A percentile compares a stretch with the other conserved stretches of the same genome.
Evolutionary conservation across 2,113 vertebrate species (phyloP).

Genomic region (Noctilio leporinus): DNA sequence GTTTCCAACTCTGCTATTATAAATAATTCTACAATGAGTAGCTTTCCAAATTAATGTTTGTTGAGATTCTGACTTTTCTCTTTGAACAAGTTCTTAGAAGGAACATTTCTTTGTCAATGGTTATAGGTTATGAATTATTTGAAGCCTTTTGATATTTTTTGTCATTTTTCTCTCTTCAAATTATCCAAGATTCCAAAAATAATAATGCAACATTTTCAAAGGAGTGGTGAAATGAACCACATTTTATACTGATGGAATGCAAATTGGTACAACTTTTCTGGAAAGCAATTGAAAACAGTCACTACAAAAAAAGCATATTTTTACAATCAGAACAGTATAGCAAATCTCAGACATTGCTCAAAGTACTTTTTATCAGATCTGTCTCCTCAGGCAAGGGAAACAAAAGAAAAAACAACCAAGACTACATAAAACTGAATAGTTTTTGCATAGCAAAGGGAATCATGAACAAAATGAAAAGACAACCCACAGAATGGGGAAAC

Average conservation of each 20-base stretch:
- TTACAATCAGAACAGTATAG: not conserved
- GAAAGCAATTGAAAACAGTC: not conserved
- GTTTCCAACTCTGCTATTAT: not conserved
- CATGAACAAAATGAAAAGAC: too few relatives aligned
- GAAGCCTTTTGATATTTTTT: not conserved
- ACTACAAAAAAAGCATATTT: not conserved
- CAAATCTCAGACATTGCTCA: not conserved
- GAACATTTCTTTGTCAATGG: not conserved
- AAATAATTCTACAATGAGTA: not conserved
- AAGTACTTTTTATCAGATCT: too few relatives aligned
- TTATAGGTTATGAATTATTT: not conserved
- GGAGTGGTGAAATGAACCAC: not conserved
- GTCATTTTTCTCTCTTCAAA: not conserved
- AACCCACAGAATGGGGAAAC: too few relatives aligned
- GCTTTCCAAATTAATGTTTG: not conserved
- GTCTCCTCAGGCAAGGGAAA: too few relatives aligned
- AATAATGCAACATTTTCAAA: not conserved
- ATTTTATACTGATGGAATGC: not conserved
- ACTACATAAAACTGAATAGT: too few relatives aligned
- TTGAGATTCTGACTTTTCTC: not conserved
- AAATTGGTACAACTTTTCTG: not conserved
- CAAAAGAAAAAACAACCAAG: too few relatives aligned
- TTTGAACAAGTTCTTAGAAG: not conserved
- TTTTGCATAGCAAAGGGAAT: too few relatives aligned
- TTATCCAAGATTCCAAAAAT: not conserved